phyloP scores from a whole-genome alignment of 2,113 vertebrate species.

The Salminus brasiliensis region DNA sequence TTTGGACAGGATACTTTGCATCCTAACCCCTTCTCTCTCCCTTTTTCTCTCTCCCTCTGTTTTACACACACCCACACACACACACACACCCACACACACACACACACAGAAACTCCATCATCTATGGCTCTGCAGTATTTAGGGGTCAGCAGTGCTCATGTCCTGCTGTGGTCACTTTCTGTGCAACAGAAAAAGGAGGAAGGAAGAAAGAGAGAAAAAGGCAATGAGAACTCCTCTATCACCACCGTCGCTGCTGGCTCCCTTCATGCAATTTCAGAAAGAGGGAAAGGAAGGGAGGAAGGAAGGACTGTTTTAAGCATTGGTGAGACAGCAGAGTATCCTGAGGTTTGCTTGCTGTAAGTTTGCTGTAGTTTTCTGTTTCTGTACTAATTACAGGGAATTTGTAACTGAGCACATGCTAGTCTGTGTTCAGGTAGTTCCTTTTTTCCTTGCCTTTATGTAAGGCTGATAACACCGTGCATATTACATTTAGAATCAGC shows the following conservation, averaged over 20 bases:
- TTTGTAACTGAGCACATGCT: too few species aligned
- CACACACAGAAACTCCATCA: not conserved
- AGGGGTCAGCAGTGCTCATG: conserved; percentile 25
- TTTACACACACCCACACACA: not conserved
- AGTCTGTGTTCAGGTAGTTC: not conserved
- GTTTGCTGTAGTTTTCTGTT: too few species aligned
- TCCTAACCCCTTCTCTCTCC: not conserved
- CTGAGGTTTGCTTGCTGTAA: too few species aligned
- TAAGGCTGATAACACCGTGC: too few species aligned
- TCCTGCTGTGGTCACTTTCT: conserved; percentile 31
- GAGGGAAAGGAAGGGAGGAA: not conserved
- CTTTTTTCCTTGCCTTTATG: not conserved
- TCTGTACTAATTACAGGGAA: too few species aligned
- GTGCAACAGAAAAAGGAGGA: conserved; percentile 18
- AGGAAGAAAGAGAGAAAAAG: conserved; percentile 12
- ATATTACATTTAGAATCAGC: too few species aligned
- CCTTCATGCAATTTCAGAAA: not conserved
- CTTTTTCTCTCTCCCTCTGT: not conserved
- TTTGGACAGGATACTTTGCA: not conserved
- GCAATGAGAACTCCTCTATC: conserved; percentile 37
- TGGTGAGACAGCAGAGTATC: not conserved
- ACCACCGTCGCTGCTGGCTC: conserved; percentile 23
- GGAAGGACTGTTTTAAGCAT: not conserved
- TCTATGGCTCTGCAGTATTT: not conserved
- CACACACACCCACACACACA: not conserved